phyloP scores from a whole-genome alignment of 64 coral and sea anemone genomes.

The Orbicella faveolata region DNA sequence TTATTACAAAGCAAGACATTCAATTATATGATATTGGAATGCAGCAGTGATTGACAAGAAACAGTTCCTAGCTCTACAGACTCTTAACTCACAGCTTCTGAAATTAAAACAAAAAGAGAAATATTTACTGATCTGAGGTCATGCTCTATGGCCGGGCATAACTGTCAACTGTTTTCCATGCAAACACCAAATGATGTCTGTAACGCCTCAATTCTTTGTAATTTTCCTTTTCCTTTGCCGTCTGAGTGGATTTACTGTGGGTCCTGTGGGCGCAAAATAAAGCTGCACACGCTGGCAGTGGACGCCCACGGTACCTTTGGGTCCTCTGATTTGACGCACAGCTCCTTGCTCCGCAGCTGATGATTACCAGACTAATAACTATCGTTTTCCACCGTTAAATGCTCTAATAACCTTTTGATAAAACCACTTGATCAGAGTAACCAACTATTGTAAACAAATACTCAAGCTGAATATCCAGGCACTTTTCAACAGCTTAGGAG shows the following conservation, averaged over 20 bases:
- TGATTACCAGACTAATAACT: conserved; percentile 32
- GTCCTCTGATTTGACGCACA: background rate
- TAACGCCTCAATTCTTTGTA: background rate
- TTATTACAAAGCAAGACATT: background rate
- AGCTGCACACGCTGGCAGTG: background rate
- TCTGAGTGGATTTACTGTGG: background rate
- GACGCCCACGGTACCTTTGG: background rate
- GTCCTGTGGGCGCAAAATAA: background rate
- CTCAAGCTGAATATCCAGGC: background rate
- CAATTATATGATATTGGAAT: background rate
- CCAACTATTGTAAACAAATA: conserved; percentile 40
- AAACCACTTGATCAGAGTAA: conserved; percentile 38
- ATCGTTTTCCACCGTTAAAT: conserved; percentile 45
- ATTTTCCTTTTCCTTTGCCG: background rate
- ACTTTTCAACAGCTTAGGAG: background rate
- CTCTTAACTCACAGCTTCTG: background rate
- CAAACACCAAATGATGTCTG: background rate
- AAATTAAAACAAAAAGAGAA: background rate
- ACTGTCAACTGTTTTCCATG: background rate
- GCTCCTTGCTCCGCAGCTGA: background rate
- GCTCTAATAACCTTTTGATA: conserved; percentile 5
- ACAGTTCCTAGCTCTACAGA: background rate
- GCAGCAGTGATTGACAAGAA: background rate
- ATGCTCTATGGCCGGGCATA: background rate
- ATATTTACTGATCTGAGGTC: background rate